Base-by-base conservation (phyloP, 2,888 invertebrate genomes). In the Polyommatus iphigenia region DNA sequence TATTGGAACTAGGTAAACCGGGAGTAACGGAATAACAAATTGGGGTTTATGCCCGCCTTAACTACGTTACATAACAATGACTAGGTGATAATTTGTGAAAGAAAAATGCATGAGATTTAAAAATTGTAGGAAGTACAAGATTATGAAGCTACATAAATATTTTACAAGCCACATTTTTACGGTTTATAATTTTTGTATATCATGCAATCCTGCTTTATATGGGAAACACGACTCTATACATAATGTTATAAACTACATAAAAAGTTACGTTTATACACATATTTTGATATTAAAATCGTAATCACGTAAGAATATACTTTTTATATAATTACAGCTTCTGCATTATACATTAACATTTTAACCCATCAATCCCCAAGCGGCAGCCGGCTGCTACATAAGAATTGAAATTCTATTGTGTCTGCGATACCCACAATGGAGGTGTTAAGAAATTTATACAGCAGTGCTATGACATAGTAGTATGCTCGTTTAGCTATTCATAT, bases 81-180 rank as follows among this genome's bases (percentile, higher is more conserved):
- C 24, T 32, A 67, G 67, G 67, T 67, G 18, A 5, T 29, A 67
- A 29, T 6, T 29, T 67, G 67, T 18, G 18, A 13, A 62, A 24
- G 24, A 62, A 59, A n/a, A 24, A 62, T 24, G 24, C 13, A 62
- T 62, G 24, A 62, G 24, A 24, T 24, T 62, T 24, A 10, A 20
- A 24, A 62, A 62, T 24, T 62, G 13, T 20, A 62, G 62, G 24
- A 62, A 62, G 62, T 20, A 2, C n/a, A 62, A 62, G 62, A 62
- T 62, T 62, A 24, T 59, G 59, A 59, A 59, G 59, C 62, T 24
- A 24, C 62, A 67, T 15, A 29, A 67, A 67, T 67, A 29, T 67
- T 67, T 67, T 67, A 67, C 67, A 67, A 13, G 59, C n/a, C 7
- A 20, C 20, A 59, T 62, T 67, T 67, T 67, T 29, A 67, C 67